Conservation (phyloP, 2,113 vertebrate species). For the Hucho hucho region DNA sequence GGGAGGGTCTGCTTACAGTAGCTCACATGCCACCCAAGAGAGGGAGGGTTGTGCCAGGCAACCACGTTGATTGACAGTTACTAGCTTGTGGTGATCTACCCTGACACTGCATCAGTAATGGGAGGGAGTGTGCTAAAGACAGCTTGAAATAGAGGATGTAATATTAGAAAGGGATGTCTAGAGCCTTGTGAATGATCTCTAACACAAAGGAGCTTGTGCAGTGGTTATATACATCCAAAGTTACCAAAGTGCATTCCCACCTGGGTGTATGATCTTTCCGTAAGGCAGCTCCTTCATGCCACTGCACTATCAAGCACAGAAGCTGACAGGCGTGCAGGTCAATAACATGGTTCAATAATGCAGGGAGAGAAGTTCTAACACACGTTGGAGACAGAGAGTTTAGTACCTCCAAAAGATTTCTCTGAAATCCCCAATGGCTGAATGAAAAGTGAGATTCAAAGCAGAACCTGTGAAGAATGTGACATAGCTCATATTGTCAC, state of each 20-base stretch:
- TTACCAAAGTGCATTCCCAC: neutral
- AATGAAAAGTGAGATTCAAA: neutral
- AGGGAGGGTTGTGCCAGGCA: slow-evolving; percentile 17
- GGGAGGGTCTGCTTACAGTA: slow-evolving; percentile 2
- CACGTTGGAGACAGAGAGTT: neutral
- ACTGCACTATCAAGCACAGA: neutral
- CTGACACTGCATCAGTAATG: slow-evolving; percentile 10
- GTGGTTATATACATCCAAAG: neutral
- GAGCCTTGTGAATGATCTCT: neutral
- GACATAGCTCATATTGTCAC: slow-evolving; percentile 24
- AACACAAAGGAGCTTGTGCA: neutral
- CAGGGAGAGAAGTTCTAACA: slow-evolving; percentile 1
- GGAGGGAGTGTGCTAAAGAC: neutral
- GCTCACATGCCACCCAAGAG: neutral
- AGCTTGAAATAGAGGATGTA: neutral
- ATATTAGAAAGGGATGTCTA: too few species aligned
- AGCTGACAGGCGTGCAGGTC: neutral
- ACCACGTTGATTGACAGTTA: slow-evolving; percentile 24
- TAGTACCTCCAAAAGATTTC: neutral
- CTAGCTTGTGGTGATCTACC: slow-evolving; percentile 7
- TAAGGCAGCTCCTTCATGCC: neutral
- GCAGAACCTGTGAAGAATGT: slow-evolving; percentile 1
- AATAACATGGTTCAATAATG: slow-evolving; percentile 4
- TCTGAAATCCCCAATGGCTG: neutral
- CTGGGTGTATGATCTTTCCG: neutral